Evolutionary conservation across 2,113 vertebrate species (phyloP), one percentile per base, ranked within the genome.

Genomic region (Pterocles gutturalis): DNA sequence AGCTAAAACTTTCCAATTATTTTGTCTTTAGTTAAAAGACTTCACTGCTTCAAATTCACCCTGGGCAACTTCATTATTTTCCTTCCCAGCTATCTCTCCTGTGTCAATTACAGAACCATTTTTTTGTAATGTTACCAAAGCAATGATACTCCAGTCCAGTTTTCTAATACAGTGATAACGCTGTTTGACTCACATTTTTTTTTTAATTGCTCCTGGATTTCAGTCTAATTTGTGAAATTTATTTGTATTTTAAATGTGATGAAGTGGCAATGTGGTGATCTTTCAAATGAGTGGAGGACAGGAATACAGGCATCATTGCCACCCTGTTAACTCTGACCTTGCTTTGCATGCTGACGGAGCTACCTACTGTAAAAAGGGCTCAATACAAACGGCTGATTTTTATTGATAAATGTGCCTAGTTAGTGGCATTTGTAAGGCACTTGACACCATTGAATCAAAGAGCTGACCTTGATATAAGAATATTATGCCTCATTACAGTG

Each of bases 1-100:
- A 90, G 88, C 79, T 93, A 89, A 93, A 95, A 97, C 51, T 95
- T 96, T 87, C 72, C 90, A 96, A 90, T 96, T 97, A 94, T 92
- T 96, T 95, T 96, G 58, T 90, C 87, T 88, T 94, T 95, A 96
- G 55, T 97, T 94, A 84, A 96, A 97, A 95, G 95, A 70, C 76
- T 94, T 94, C 9, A 9, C 85, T 75, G 60, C 64, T 96, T 87
- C 82, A 75, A 75, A 90, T 92, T 89, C 86, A 94, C 96, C 96
- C 64, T 10, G 26, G 85, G 93, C 87, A 94, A 83, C 72, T 97
- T 96, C 92, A 95, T 96, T 97, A 94, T 89, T 95, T 95, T 92
- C 60, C 76, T 82, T 88, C 64, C 69, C 76, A 87, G 85, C 76
- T 94, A 76, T 93, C 89, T 96, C 6, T 61, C 46, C 60, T 55